Percentiles rank a stretch among this genome's conserved stretches.
Evolutionary conservation across 2,113 vertebrate species (phyloP).

Genomic region (Monopterus albus): DNA sequence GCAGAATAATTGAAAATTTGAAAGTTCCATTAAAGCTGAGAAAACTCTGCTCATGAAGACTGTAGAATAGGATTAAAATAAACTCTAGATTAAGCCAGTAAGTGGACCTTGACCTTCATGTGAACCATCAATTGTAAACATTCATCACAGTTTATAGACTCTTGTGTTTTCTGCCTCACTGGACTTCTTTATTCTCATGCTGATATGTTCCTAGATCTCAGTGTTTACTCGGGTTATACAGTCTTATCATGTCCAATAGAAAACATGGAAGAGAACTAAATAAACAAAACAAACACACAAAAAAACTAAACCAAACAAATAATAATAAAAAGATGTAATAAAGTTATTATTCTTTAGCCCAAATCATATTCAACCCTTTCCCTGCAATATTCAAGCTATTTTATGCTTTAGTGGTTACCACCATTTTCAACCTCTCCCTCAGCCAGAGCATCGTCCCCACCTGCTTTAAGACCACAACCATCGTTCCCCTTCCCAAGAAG

Average conservation of each 20-base stretch:
- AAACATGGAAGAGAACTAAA: not conserved
- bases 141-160: not conserved
- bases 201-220: conserved; percentile 6
- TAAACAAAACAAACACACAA: no score
- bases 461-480: no score
- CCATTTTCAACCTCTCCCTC: no score
- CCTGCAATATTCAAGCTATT: not conserved
- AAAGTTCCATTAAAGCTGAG: not conserved
- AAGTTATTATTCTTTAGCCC: conserved; percentile 10
- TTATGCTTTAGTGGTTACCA: not conserved
- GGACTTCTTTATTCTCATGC: not conserved
- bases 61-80: not conserved
- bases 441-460: no score
- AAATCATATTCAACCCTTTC: conserved; percentile 3
- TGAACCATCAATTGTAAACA: not conserved
- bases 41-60: not conserved
- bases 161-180: not conserved
- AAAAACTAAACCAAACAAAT: no score
- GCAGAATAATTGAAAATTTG: not conserved
- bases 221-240: not conserved
- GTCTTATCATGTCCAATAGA: not conserved
- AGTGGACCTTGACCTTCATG: not conserved
- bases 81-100: not conserved
- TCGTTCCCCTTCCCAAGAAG: no score
- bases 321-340: no score